Base-by-base conservation (phyloP, 2,888 invertebrate genomes). In the Drosophila eohydei region DNA sequence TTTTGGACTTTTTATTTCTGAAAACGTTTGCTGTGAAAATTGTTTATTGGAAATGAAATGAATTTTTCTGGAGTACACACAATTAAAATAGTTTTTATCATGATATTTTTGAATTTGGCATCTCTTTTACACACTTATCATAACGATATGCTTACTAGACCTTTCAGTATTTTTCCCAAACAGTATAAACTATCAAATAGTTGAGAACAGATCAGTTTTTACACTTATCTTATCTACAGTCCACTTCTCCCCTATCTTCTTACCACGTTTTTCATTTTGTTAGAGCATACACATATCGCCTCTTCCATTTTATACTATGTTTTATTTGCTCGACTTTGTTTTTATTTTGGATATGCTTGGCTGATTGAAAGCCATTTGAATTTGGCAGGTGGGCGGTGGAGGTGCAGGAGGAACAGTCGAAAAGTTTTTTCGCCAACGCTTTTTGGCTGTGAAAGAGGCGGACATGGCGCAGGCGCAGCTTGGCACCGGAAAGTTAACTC, bases 341-440 rank as follows among this genome's bases (percentile, higher is more conserved):
- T 55, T 55, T 68, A 30, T 57, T 69, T 70, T 66, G 28, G 83
- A 79, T 83, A 68, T 77, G 83, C 81, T 81, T 65, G 62, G 83
- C 71, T 83, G 83, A 66, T 43, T 56, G 26, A 76, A 78, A 78
- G 69, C 65, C 63, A 76, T 83, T 71, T 76, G 63, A 70, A 70
- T 74, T 61, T 48, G 43, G 21, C 56, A 56, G 54, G n/a, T 41
- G 34, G 34, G 9, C 9, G 54, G 34, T 14, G 30, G 26, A 21
- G n/a, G 36, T 26, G 30, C 14, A 21, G 38, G 6, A 44, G 40
- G 44, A 63, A 26, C 46, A 56, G 57, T 41, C 58, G 61, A 80
- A 64, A 59, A 46, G 56, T 62, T 64, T 74, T 74, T 75, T 65
- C 7, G 60, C 70, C 60, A 80, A 75, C 61, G 43, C 46, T 63